Percentiles rank a stretch among this genome's conserved stretches.
phyloP scores from a whole-genome alignment of 2,888 invertebrate species.

The Eupithecia vulgata region DNA sequence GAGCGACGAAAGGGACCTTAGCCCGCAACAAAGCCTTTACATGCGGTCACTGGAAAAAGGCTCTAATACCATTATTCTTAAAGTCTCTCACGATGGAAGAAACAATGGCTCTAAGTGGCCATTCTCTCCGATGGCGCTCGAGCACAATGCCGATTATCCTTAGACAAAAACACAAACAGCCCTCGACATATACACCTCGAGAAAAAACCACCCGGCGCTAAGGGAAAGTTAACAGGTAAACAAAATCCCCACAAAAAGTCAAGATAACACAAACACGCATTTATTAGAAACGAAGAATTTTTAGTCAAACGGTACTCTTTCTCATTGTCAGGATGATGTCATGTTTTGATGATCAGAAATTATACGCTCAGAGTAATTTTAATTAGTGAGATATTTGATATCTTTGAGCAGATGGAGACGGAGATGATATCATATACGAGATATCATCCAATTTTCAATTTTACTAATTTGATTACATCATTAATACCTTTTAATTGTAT shows the following conservation, averaged over 20 bases:
- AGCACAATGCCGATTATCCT: slow-evolving; percentile 70
- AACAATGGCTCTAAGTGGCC: slow-evolving; percentile 48
- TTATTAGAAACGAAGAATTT: slow-evolving; percentile 46
- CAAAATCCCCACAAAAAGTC: slow-evolving; percentile 56
- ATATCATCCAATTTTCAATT: slow-evolving; percentile 39
- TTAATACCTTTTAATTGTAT: slow-evolving; percentile 39
- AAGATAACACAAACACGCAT: slow-evolving; percentile 66
- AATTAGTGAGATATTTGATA: slow-evolving; percentile 37
- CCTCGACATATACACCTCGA: slow-evolving; percentile 61
- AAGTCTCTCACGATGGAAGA: slow-evolving; percentile 15
- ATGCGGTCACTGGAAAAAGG: slow-evolving; percentile 36
- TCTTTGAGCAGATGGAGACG: slow-evolving; percentile 21
- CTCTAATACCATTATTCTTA: slow-evolving; percentile 30
- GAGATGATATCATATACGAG: slow-evolving; percentile 39
- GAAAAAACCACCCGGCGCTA: slow-evolving; percentile 63
- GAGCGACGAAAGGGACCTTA: slow-evolving; percentile 49
- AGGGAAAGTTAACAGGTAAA: slow-evolving; percentile 75
- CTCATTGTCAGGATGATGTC: slow-evolving; percentile 45
- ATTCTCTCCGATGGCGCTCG: slow-evolving; percentile 69
- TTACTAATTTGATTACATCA: slow-evolving; percentile 43
- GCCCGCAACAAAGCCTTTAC: slow-evolving; percentile 9
- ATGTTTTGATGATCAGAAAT: slow-evolving; percentile 27
- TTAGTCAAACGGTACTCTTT: slow-evolving; percentile 60
- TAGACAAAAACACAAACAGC: slow-evolving; percentile 71
- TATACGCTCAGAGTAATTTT: slow-evolving; percentile 27